phyloP scores from a whole-genome alignment of 2,113 vertebrate species.

The Chloropsis cyanopogon region DNA sequence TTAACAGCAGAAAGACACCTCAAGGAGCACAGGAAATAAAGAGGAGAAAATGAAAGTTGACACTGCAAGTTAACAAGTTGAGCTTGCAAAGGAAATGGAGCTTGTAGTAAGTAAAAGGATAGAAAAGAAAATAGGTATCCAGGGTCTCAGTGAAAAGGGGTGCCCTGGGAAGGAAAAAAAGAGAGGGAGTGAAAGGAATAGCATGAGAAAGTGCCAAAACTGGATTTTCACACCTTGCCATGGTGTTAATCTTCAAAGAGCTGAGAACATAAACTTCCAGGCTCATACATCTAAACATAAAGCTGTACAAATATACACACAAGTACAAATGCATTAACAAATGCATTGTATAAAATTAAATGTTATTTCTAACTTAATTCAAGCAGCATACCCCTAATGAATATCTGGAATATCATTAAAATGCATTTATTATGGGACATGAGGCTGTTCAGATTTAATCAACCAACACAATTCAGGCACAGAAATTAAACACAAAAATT shows the following conservation, averaged over 20 bases:
- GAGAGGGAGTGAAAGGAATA: background rate
- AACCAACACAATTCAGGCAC: background rate
- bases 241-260: background rate
- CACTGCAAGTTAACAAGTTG: background rate
- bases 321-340: background rate
- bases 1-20: background rate
- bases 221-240: background rate
- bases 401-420: background rate
- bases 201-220: background rate
- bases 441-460: background rate
- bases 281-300: background rate
- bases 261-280: background rate
- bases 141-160: background rate
- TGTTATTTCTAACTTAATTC: background rate
- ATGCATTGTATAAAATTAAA: background rate
- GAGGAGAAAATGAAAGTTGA: background rate
- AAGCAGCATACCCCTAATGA: background rate
- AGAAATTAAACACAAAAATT: background rate
- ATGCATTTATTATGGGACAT: background rate
- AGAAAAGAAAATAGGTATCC: background rate
- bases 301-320: background rate
- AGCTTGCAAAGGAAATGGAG: background rate
- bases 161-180: background rate
- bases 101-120: background rate
- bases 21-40: background rate